Evolutionary conservation across 2,888 invertebrate genomes (phyloP).

Genomic region (Ophion ellenae): DNA sequence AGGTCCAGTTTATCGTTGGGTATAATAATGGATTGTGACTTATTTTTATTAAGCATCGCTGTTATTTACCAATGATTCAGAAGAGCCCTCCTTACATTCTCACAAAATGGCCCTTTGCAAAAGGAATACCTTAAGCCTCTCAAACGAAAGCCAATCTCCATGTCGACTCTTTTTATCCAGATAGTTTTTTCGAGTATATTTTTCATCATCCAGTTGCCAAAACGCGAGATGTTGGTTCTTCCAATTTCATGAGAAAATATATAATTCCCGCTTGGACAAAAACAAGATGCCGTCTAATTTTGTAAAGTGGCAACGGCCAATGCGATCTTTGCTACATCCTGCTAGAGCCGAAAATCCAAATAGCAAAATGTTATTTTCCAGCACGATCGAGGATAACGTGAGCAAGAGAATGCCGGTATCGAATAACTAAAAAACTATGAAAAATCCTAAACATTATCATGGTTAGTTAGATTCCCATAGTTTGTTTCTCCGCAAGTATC

Average conservation of each 20-base stretch:
- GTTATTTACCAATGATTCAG: no score
- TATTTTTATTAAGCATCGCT: no score
- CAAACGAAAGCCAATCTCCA: neutral
- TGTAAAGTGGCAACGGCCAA: neutral
- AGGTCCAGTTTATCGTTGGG: no score
- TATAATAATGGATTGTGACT: no score
- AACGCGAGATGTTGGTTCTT: neutral
- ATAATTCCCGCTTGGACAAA: neutral
- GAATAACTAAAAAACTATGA: slow-evolving; percentile 50
- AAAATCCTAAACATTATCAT: slow-evolving; percentile 48
- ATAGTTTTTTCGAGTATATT: neutral
- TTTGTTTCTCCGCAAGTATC: neutral
- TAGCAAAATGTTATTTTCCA: slow-evolving; percentile 7
- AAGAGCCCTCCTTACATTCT: no score
- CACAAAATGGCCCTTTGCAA: no score
- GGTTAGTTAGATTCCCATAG: slow-evolving; percentile 51
- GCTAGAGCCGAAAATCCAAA: neutral
- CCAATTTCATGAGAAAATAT: neutral
- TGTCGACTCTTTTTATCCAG: neutral
- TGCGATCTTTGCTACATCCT: neutral
- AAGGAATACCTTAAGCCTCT: neutral
- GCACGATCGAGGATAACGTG: slow-evolving; percentile 11
- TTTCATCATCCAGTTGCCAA: neutral
- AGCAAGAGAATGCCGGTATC: neutral
- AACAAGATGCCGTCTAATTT: neutral